Evolutionary conservation across 2,113 vertebrate genomes (phyloP), one percentile per base, ranked within the genome.

Genomic region (Serilophus lunatus): DNA sequence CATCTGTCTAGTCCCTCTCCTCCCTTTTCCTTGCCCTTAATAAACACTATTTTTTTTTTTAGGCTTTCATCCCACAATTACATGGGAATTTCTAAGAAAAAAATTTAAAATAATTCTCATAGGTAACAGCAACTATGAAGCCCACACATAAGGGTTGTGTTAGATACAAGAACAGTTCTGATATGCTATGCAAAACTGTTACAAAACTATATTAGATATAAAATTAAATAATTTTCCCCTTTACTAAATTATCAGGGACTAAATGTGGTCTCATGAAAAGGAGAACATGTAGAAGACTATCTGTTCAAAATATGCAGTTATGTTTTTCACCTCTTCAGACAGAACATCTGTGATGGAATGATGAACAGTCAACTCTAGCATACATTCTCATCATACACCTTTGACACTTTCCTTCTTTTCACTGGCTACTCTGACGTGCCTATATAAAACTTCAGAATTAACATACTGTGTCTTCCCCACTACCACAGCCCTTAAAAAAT

Each of bases 391-490:
- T 44, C 54, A 69, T 14, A 57, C 38, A 53, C 18, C 26, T 47
- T 15, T 19, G 10, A 29, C 38, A 35, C 61, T 50, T 78, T 17
- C 12, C 49, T 54, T 70, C 16, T 45, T 13, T 35, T 31, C 19
- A 7, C 35, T 53, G n/a, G n/a, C n/a, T n/a, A n/a, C n/a, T n/a
- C n/a, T n/a, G 50, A 45, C 11, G 19, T 38, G 24, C 23, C 17
- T 38, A 12, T 51, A 51, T 17, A 50, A 72, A 61, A 84, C 15
- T 65, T 17, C 23, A 59, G 45, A 86, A 65, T 53, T 33, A 59
- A 29, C 0, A 2, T 20, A 9, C 4, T 57, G 4, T 35, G 6
- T 29, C 12, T 70, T 50, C 4, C 2, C 35, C 36, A 49, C 3
- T 22, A 6, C 8, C 24, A 45, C 31, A 64, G 47, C 5, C 5